phyloP scores from a whole-genome alignment of 2,888 invertebrate species.

The Diaperis boleti region DNA sequence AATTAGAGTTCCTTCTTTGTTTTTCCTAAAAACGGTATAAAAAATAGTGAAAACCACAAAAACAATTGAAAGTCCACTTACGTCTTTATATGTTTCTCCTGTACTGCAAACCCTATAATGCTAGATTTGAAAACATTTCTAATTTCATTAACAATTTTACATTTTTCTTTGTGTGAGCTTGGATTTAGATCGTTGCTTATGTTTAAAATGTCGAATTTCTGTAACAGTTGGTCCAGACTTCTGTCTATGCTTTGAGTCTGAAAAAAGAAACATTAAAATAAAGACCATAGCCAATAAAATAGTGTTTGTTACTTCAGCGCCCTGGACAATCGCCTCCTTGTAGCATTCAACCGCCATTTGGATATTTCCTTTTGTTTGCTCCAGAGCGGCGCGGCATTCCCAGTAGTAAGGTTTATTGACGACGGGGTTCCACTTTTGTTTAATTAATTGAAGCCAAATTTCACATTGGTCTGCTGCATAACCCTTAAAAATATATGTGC shows the following conservation, averaged over 20 bases:
- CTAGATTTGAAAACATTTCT: slow-evolving; percentile 73
- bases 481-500: slow-evolving; percentile 63
- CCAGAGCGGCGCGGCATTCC: slow-evolving; percentile 73
- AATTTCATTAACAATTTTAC: slow-evolving; percentile 65
- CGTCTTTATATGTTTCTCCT: slow-evolving; percentile 59
- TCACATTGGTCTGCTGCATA: slow-evolving; percentile 71
- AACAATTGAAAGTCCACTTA: slow-evolving; percentile 21
- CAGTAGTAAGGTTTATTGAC: slow-evolving; percentile 69
- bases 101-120: slow-evolving; percentile 71
- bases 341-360: slow-evolving; percentile 72
- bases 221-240: slow-evolving; percentile 69
- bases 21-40: slow-evolving; percentile 27
- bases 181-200: slow-evolving; percentile 65
- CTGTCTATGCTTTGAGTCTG: slow-evolving; percentile 69
- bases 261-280: slow-evolving; percentile 44
- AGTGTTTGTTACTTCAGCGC: slow-evolving; percentile 68
- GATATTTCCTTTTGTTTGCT: slow-evolving; percentile 70
- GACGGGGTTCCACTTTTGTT: slow-evolving; percentile 65
- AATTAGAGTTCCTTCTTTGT: slow-evolving; percentile 4
- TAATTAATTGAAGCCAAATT: slow-evolving; percentile 70
- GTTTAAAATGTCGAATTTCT: slow-evolving; percentile 72
- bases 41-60: slow-evolving; percentile 16
- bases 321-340: slow-evolving; percentile 71
- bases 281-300: no score
- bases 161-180: slow-evolving; percentile 47